A percentile compares a stretch with the other conserved stretches of the same genome.
These are phyloP conservation scores for Hirtodrosophila alboralis DNA, from an alignment of 2,888 invertebrate species.

Conservation along the genomic window DNA sequence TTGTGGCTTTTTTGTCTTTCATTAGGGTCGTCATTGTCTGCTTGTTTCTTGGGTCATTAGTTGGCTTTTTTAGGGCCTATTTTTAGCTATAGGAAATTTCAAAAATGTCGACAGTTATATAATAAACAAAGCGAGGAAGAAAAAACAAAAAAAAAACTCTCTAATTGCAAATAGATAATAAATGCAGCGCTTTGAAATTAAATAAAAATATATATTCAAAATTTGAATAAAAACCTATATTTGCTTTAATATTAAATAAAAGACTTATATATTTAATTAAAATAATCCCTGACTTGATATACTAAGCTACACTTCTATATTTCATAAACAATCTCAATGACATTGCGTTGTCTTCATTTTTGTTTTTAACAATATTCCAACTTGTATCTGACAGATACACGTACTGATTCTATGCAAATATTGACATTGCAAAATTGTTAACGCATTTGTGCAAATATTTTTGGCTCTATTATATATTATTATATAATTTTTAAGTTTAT, in stretches of 20 bases:
- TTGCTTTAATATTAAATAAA: too few species aligned
- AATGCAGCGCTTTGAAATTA: slow-evolving; percentile 32
- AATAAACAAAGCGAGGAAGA: slow-evolving; percentile 25
- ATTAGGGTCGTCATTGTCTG: slow-evolving; percentile 27
- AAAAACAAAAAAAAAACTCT: slow-evolving; percentile 4
- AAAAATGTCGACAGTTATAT: slow-evolving; percentile 24
- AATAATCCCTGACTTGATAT: too few species aligned
- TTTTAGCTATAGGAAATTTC: slow-evolving; percentile 30
- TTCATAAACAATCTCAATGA: slow-evolving; percentile 19
- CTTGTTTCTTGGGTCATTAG: slow-evolving; percentile 1
- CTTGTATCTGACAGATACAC: slow-evolving; percentile 4
- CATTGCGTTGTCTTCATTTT: slow-evolving; percentile 7
- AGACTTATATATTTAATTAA: too few species aligned
- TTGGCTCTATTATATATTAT: slow-evolving; percentile 1
- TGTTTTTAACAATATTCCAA: background rate
- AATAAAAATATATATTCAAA: slow-evolving; percentile 20
- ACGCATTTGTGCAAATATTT: slow-evolving; percentile 50
- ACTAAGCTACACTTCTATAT: too few species aligned
- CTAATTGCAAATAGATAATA: slow-evolving; percentile 9
- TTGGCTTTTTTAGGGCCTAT: slow-evolving; percentile 28
- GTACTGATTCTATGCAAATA: slow-evolving; percentile 27
- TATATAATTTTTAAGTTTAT: slow-evolving; percentile 14
- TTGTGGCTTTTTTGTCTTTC: slow-evolving; percentile 17
- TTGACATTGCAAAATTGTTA: slow-evolving; percentile 12
- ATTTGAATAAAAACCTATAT: slow-evolving; percentile 2